These are phyloP conservation scores for Scomber japonicus DNA, from an alignment of 2,113 vertebrate species.

Conservation along the genomic window DNA sequence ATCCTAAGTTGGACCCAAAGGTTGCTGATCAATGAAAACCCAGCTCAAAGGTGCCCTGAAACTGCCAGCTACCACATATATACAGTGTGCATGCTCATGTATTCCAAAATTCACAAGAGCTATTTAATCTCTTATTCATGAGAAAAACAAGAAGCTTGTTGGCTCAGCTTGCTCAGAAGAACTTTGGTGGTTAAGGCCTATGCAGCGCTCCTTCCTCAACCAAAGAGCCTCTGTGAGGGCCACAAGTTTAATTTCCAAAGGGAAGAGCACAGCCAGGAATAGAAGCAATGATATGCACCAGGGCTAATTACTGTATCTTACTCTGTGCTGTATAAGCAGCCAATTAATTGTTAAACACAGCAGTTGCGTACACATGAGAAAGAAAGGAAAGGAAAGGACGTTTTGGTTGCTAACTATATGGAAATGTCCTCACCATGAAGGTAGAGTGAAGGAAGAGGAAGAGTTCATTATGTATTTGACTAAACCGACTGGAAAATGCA, in stretches of 20 bases:
- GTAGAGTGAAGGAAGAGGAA: neutral
- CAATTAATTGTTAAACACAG: constrained; percentile 53
- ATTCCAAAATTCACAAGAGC: constrained; percentile 41
- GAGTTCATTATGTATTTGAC: neutral
- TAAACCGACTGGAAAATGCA: neutral
- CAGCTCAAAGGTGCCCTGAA: constrained; percentile 41
- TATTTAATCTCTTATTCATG: constrained; percentile 75
- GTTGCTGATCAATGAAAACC: constrained; percentile 43
- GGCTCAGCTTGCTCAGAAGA: constrained; percentile 39
- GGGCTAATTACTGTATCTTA: constrained; percentile 52
- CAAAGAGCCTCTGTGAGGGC: constrained; percentile 23
- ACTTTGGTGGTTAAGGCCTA: constrained; percentile 34
- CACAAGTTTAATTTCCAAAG: constrained; percentile 40
- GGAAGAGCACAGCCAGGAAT: constrained; percentile 31
- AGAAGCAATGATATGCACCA: constrained; percentile 36
- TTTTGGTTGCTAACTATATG: constrained; percentile 14
- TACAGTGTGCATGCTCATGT: constrained; percentile 38
- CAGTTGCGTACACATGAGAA: neutral
- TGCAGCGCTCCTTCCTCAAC: constrained; percentile 45
- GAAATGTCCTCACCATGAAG: neutral
- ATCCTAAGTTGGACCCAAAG: constrained; percentile 38
- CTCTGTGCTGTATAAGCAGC: constrained; percentile 22
- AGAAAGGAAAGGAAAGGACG: neutral
- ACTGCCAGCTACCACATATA: constrained; percentile 42
- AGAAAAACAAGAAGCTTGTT: constrained; percentile 71